Evolutionary conservation across 2,113 vertebrate genomes (phyloP).

Genomic region (Typhlomys cinereus): DNA sequence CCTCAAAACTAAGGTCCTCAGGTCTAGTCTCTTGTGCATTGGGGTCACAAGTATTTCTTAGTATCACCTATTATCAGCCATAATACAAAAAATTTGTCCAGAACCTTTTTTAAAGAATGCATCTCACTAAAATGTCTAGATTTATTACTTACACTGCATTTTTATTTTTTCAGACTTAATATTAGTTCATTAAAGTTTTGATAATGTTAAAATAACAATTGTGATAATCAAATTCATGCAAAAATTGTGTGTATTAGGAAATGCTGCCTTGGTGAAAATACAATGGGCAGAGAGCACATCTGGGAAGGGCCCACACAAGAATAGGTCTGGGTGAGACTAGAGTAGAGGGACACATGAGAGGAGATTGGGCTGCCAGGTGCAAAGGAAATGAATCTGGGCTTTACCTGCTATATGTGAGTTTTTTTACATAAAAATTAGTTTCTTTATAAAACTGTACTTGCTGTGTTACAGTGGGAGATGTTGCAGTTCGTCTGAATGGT

Average conservation of each 20-base stretch:
- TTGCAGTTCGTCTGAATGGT: too few species aligned
- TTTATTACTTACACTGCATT: background rate
- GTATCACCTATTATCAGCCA: background rate
- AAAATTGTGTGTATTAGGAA: background rate
- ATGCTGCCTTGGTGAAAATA: background rate
- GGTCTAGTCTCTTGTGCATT: background rate
- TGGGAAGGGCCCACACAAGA: background rate
- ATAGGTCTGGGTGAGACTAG: background rate
- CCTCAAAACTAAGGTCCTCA: background rate
- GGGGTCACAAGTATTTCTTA: background rate
- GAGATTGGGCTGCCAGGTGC: background rate
- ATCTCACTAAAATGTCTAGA: background rate
- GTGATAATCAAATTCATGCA: too few species aligned
- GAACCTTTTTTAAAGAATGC: background rate
- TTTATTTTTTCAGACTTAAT: background rate
- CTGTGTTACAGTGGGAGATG: too few species aligned
- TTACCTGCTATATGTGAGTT: background rate
- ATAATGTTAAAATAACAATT: background rate
- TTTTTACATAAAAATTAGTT: conserved; percentile 39
- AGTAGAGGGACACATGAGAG: background rate
- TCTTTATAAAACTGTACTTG: conserved; percentile 19
- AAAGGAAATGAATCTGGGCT: background rate
- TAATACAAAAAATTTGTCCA: background rate
- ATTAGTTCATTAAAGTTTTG: background rate
- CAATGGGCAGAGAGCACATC: background rate